Percentiles rank a stretch among this genome's conserved stretches.
Conservation (phyloP, 2,888 invertebrate species). For the Drosophila stalkeri region DNA sequence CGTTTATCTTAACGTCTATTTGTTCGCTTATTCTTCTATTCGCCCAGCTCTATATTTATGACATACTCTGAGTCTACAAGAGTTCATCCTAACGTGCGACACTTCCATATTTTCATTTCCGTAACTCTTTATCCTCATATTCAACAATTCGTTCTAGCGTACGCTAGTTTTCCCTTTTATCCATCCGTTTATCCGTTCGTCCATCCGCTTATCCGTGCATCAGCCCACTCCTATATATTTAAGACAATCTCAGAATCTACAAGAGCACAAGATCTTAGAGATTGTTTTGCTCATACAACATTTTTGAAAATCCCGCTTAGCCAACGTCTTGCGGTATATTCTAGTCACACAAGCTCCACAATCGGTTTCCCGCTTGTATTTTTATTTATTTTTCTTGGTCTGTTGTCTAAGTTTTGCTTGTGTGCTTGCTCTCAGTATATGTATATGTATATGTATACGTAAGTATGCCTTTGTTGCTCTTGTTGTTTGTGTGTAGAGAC, state of each 20-base stretch:
- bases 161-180: not conserved
- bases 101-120: no score
- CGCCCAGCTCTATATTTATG: not conserved
- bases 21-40: not conserved
- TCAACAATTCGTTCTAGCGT: not conserved
- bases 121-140: no score
- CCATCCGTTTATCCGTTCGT: not conserved
- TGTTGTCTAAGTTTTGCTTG: slow-evolving; percentile 62
- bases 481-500: slow-evolving; percentile 25
- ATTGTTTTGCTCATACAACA: not conserved
- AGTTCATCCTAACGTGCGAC: not conserved
- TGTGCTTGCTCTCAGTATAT: slow-evolving; percentile 17
- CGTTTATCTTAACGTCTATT: not conserved
- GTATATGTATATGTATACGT: not conserved
- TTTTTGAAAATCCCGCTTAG: not conserved
- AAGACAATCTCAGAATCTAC: not conserved
- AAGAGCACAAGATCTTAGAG: not conserved
- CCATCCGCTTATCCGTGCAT: not conserved
- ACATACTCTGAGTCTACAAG: not conserved
- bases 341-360: not conserved
- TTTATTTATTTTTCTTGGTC: slow-evolving; percentile 61
- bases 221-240: not conserved
- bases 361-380: not conserved
- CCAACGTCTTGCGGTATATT: not conserved
- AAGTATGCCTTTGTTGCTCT: slow-evolving; percentile 41